These are phyloP conservation scores for Drosophila bifasciata DNA, from an alignment of 1,140 invertebrate genomes.

Conservation along the genomic window DNA sequence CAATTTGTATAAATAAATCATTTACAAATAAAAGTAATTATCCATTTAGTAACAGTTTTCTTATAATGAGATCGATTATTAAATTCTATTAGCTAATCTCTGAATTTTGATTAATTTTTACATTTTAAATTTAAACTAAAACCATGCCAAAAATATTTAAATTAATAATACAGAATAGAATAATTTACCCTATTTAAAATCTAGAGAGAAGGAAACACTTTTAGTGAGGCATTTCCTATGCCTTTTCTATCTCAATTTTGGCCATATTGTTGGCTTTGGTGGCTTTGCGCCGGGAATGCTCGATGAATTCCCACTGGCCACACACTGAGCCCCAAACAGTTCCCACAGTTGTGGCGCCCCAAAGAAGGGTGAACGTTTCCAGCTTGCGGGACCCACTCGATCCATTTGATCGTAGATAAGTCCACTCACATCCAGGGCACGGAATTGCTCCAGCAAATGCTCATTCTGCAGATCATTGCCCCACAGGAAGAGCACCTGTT, in stretches of 20 bases:
- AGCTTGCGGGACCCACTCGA: conserved; percentile 47
- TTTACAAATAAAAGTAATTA: conserved; percentile 29
- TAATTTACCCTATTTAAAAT: no score
- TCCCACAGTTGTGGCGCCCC: conserved; percentile 61
- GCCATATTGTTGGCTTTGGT: conserved; percentile 69
- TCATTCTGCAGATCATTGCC: conserved; percentile 95
- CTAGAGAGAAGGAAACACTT: no score
- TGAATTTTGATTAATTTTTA: background rate
- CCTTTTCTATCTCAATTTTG: conserved; percentile 52
- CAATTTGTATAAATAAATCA: conserved; percentile 51
- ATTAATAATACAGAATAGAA: no score
- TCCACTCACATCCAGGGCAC: conserved; percentile 93
- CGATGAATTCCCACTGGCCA: conserved; percentile 68
- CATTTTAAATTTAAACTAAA: background rate
- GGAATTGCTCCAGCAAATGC: conserved; percentile 92
- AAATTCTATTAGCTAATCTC: background rate
- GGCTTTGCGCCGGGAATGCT: conserved; percentile 60
- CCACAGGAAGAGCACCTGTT: conserved; percentile 96
- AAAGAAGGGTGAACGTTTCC: conserved; percentile 71
- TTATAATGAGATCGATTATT: conserved; percentile 55
- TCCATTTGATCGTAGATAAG: conserved; percentile 97
- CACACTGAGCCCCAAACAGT: conserved; percentile 66
- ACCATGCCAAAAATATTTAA: no score
- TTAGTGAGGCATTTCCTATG: background rate
- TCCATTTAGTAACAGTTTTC: conserved; percentile 33